Conservation (phyloP, 30 jellyfish, hydroid and myxozoan genomes). For the Pelagia noctiluca region DNA sequence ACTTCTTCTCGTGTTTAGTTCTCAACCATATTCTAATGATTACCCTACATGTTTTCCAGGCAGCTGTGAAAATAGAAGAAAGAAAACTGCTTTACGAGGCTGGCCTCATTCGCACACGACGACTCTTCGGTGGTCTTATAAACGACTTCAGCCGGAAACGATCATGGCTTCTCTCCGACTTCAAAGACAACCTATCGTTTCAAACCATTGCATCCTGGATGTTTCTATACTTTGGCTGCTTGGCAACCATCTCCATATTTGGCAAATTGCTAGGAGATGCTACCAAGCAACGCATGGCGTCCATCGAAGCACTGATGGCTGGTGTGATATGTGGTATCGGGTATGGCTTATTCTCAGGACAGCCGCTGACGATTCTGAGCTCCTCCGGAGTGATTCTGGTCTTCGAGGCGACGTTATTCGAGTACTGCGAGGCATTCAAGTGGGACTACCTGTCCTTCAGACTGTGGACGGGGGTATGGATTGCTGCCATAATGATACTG, state of each 20-base stretch:
- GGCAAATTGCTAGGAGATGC: conserved; percentile 74
- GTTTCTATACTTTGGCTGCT: conserved; percentile 67
- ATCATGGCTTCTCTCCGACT: conserved; percentile 58
- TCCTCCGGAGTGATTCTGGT: conserved; percentile 80
- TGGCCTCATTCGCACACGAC: conserved; percentile 71
- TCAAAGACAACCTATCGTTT: conserved; percentile 54
- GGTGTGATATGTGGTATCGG: conserved; percentile 72
- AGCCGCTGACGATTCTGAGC: conserved; percentile 86
- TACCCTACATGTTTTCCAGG: too few relatives aligned
- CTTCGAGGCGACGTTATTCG: conserved; percentile 74
- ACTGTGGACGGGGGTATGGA: conserved; percentile 94
- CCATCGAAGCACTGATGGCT: conserved; percentile 68
- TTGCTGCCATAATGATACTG: conserved; percentile 51
- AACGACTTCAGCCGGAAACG: conserved; percentile 52
- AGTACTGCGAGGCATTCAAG: conserved; percentile 45
- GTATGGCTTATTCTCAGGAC: conserved; percentile 89
- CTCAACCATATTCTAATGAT: too few relatives aligned
- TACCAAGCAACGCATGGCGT: conserved; percentile 66
- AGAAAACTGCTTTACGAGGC: conserved; percentile 53
- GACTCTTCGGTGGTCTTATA: conserved; percentile 56
- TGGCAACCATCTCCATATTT: conserved; percentile 65
- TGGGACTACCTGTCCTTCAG: conserved; percentile 90
- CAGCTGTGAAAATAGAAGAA: conserved; percentile 66
- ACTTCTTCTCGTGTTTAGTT: too few relatives aligned
- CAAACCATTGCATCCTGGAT: conserved; percentile 75